Evolutionary conservation across 2,888 invertebrate species (phyloP).

Genomic region (Hetaerina titia): DNA sequence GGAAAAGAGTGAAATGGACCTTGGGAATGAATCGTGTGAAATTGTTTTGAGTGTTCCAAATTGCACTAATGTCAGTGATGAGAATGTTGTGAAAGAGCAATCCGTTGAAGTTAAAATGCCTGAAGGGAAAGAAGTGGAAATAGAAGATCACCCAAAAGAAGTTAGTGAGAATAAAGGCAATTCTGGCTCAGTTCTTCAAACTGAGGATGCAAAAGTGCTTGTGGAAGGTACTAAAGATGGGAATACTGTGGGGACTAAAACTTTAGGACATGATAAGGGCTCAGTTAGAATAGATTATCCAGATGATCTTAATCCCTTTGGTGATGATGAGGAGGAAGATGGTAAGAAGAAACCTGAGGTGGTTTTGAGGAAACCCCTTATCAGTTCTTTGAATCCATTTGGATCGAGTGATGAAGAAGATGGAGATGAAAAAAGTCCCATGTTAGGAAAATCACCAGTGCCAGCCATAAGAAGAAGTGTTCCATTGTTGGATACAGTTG

Average conservation of each 20-base stretch:
- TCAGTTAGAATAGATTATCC: constrained; percentile 81
- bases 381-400: constrained; percentile 82
- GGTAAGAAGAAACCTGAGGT: constrained; percentile 65
- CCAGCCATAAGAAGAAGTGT: constrained; percentile 73
- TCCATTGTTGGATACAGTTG: neutral
- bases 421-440: constrained; percentile 80
- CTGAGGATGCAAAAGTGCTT: neutral
- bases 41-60: neutral
- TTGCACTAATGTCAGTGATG: neutral
- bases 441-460: constrained; percentile 74
- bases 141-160: constrained; percentile 68
- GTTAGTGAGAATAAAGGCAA: neutral
- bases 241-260: constrained; percentile 17
- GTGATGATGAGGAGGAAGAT: constrained; percentile 80
- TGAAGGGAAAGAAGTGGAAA: constrained; percentile 56
- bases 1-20: neutral
- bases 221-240: neutral
- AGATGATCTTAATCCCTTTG: constrained; percentile 90
- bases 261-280: constrained; percentile 69
- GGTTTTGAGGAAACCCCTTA: constrained; percentile 73
- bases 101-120: constrained; percentile 67
- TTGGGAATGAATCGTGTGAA: neutral
- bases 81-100: constrained; percentile 57
- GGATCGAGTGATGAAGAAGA: constrained; percentile 83
- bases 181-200: neutral